Evolutionary conservation across 2,797 vertebrate species (phyloP), one percentile per base, ranked within the genome.

Genomic region (Aulostomus chinensis): DNA sequence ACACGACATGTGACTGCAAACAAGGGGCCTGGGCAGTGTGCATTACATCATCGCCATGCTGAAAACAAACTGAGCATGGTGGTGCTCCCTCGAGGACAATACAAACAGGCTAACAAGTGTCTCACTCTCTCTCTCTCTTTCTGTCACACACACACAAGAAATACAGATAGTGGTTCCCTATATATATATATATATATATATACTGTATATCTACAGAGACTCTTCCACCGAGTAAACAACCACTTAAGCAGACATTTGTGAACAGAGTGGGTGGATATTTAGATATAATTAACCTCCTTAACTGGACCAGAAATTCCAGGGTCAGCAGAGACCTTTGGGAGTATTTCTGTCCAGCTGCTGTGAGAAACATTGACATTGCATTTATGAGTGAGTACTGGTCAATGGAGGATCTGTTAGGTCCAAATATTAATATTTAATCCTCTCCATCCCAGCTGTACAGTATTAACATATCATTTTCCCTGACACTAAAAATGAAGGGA

Each of bases 11-110:
- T 89, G 88, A 90, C 80, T 73, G 58, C 73, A 86, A 86, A 90
- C 86, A 88, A 86, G 79, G 86, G 76, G 73, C 70, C 47, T 29
- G 57, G 68, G 68, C 79, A 69, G 71, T 7, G 15, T 53, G 62
- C 64, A 88, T 91, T 76, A 91, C 91, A 90, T 91, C 90, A 90
- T 56, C 37, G 15, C 30, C 76, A 75, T 30, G 62, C 73, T 78
- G 79, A 80, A 76, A 82, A 83, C 81, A 79, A 80, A 79, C 80
- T 81, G 77, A 81, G 85, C 58, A 74, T 80, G 76, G 81, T 71
- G 72, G 73, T 74, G 78, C 74, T 84, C 77, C 68, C 73, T 16
- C 16, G 60, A 71, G 69, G 81, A 88, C 82, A 85, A 86, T 71
- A 61, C 76, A 73, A 62, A 78, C 67, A 74, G 36, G 38, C 67